phyloP scores from a whole-genome alignment of 2,888 invertebrate genomes.

The Pogonocherus hispidulus region DNA sequence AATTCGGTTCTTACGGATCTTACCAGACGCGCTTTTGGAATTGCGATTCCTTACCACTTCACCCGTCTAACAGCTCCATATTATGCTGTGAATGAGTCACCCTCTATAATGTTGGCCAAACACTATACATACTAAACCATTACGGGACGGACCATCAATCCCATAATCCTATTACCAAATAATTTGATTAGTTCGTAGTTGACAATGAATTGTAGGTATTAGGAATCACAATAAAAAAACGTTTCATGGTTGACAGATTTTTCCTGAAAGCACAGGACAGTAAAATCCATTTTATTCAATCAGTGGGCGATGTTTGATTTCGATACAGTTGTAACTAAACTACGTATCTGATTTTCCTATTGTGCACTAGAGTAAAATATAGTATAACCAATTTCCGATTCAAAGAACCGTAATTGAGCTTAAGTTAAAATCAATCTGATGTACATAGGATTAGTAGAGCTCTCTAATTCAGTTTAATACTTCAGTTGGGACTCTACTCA shows the following conservation, averaged over 20 bases:
- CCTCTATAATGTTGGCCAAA: too few relatives aligned
- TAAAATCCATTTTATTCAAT: constrained; percentile 7
- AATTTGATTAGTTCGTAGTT: constrained; percentile 26
- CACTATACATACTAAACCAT: constrained; percentile 2
- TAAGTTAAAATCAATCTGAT: neutral
- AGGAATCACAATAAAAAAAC: constrained; percentile 16
- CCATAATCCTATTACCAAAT: constrained; percentile 24
- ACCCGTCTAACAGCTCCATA: too few relatives aligned
- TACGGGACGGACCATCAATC: constrained; percentile 4
- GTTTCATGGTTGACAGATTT: constrained; percentile 11
- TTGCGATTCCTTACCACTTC: too few relatives aligned
- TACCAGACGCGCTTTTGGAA: too few relatives aligned
- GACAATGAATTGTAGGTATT: constrained; percentile 16
- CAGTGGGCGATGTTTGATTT: neutral
- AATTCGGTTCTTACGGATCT: too few relatives aligned
- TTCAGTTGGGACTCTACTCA: neutral
- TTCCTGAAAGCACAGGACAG: constrained; percentile 2
- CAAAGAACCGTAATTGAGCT: neutral
- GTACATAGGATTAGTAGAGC: neutral
- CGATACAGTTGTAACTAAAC: neutral
- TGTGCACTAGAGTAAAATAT: neutral
- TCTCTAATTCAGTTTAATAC: neutral
- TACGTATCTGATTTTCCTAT: neutral
- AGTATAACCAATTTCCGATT: neutral
- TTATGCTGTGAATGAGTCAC: too few relatives aligned